Percentiles rank a stretch among this genome's conserved stretches.
Evolutionary conservation across 2,888 invertebrate species (phyloP).

Genomic region (Ellobium chinense): DNA sequence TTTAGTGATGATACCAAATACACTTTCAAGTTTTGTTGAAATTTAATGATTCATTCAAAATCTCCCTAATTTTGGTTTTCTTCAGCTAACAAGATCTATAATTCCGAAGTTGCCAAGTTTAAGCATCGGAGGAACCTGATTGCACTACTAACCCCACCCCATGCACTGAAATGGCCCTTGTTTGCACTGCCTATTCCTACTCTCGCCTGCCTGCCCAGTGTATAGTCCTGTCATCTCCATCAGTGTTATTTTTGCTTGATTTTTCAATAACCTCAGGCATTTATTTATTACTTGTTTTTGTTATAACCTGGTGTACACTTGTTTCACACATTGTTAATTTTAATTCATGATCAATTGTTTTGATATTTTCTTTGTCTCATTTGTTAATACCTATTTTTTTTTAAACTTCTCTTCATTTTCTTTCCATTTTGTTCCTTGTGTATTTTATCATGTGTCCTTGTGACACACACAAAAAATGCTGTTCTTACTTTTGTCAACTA

Average conservation of each 20-base stretch:
- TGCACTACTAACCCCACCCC: slow-evolving; percentile 35
- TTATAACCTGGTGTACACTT: not conserved
- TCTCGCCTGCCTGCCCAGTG: slow-evolving; percentile 18
- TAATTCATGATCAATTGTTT: not conserved
- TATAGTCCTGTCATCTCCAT: slow-evolving; percentile 12
- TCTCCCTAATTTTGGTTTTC: slow-evolving; percentile 46
- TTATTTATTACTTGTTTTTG: slow-evolving; percentile 18
- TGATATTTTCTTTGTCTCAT: not conserved
- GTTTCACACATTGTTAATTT: not conserved
- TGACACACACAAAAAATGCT: not conserved
- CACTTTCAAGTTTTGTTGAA: too few species aligned
- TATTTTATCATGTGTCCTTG: not conserved
- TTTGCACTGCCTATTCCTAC: slow-evolving; percentile 30
- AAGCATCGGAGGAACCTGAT: slow-evolving; percentile 71
- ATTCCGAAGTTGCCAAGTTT: slow-evolving; percentile 76
- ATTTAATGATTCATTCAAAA: not conserved
- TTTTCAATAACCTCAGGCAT: not conserved
- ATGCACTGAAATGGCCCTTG: slow-evolving; percentile 36
- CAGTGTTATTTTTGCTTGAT: not conserved
- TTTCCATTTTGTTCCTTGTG: not conserved
- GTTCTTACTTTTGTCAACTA: not conserved
- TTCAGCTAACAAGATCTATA: slow-evolving; percentile 71
- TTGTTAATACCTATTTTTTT: not conserved
- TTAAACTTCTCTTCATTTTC: not conserved
- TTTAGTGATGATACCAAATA: too few species aligned